Evolutionary conservation across 1,140 invertebrate genomes (phyloP).

Genomic region (Battus philenor): DNA sequence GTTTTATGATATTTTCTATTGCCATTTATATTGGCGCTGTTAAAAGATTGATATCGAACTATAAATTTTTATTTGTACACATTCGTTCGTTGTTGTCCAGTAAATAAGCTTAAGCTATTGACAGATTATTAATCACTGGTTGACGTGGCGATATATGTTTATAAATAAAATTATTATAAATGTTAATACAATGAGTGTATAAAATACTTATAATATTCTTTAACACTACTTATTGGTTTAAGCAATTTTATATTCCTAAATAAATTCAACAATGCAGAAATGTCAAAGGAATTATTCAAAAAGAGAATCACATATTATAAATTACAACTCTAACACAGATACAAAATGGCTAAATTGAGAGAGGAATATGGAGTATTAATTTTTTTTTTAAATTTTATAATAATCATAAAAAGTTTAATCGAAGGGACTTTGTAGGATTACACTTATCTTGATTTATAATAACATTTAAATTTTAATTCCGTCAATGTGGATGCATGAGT

Average conservation of each 20-base stretch:
- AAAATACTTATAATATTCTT: no score
- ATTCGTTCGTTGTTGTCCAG: background rate
- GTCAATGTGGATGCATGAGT: background rate
- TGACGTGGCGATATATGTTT: background rate
- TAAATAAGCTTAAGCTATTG: no score
- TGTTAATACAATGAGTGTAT: no score
- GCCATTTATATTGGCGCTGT: no score
- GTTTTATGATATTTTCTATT: no score
- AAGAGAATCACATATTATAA: constrained; percentile 33
- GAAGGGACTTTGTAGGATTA: no score
- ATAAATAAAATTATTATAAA: background rate
- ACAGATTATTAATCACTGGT: background rate
- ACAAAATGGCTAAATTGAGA: constrained; percentile 37
- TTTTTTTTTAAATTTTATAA: constrained; percentile 18
- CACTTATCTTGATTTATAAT: background rate
- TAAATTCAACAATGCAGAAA: constrained; percentile 8
- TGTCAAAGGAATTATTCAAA: constrained; percentile 34
- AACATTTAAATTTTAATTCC: constrained; percentile 3
- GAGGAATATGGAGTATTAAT: no score
- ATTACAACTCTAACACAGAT: constrained; percentile 50
- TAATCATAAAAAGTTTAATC: constrained; percentile 13
- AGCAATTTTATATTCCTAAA: constrained; percentile 11
- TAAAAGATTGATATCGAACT: no score
- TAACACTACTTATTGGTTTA: no score
- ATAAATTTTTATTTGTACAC: background rate